A percentile compares a stretch with the other conserved stretches of the same genome.
Evolutionary conservation across 2,113 vertebrate species (phyloP).

Genomic region (Misgurnus mizolepis): DNA sequence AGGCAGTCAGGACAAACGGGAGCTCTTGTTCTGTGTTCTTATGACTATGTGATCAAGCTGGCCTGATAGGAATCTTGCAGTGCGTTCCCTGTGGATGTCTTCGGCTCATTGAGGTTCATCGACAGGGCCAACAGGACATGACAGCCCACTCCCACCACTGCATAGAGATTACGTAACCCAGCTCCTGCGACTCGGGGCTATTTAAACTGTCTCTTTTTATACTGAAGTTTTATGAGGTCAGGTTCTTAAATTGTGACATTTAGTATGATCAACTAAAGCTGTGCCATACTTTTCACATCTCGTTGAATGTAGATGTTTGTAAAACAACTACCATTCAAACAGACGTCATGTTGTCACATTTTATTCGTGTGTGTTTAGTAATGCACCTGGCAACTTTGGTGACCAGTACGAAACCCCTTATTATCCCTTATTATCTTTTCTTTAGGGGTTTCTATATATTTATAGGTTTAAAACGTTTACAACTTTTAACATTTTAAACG

Average conservation of each 20-base stretch:
- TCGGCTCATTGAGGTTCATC: constrained; percentile 30
- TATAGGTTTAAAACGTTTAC: no score
- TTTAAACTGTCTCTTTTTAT: constrained; percentile 16
- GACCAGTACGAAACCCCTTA: no score
- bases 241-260: not conserved
- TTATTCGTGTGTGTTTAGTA: no score
- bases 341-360: no score
- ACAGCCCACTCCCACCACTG: constrained; percentile 31
- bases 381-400: no score
- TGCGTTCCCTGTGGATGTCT: constrained; percentile 41
- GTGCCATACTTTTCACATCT: no score
- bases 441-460: no score
- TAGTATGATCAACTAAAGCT: not conserved
- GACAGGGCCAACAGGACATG: constrained; percentile 39
- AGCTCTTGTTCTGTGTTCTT: constrained; percentile 19
- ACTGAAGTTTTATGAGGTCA: constrained; percentile 5
- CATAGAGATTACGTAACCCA: constrained; percentile 46
- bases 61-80: constrained; percentile 46
- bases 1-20: not conserved
- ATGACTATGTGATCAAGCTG: constrained; percentile 36
- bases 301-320: no score
- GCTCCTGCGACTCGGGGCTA: constrained; percentile 17
- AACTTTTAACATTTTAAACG: no score
- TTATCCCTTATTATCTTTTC: no score
- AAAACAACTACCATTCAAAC: no score